Evolutionary conservation across 2,797 vertebrate species (phyloP).

Genomic region (Channallabes apus): DNA sequence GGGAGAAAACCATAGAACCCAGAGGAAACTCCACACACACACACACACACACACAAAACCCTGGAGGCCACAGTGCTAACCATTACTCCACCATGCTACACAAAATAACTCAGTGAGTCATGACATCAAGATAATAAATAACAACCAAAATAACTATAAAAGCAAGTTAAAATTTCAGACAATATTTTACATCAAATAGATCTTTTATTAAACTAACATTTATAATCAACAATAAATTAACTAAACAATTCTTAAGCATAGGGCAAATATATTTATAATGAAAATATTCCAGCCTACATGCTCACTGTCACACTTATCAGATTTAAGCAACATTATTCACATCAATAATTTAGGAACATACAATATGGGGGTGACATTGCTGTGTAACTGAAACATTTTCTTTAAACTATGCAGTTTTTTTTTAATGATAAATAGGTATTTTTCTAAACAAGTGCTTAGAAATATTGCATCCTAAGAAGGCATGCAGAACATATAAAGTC

Average conservation of each 20-base stretch:
- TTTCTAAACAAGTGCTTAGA: not conserved
- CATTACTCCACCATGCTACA: no score
- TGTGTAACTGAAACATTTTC: not conserved
- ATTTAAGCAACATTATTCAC: not conserved
- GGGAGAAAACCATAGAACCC: no score
- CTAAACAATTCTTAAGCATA: not conserved
- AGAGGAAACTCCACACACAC: no score
- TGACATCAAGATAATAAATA: no score
- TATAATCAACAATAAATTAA: not conserved
- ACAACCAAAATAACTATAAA: no score
- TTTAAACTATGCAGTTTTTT: not conserved
- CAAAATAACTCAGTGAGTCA: no score
- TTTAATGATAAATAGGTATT: not conserved
- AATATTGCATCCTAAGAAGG: conserved; percentile 5
- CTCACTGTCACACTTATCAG: not conserved
- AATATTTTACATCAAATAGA: not conserved
- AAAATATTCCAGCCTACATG: not conserved
- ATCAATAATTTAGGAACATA: not conserved
- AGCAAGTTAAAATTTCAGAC: not conserved
- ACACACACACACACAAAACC: no score
- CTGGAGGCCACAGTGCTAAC: no score
- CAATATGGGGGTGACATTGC: not conserved
- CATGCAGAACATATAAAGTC: not conserved
- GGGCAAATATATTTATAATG: not conserved
- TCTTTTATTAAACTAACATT: not conserved